phyloP scores from a whole-genome alignment of 2,888 invertebrate species.

The Acanthoscelides obtectus region DNA sequence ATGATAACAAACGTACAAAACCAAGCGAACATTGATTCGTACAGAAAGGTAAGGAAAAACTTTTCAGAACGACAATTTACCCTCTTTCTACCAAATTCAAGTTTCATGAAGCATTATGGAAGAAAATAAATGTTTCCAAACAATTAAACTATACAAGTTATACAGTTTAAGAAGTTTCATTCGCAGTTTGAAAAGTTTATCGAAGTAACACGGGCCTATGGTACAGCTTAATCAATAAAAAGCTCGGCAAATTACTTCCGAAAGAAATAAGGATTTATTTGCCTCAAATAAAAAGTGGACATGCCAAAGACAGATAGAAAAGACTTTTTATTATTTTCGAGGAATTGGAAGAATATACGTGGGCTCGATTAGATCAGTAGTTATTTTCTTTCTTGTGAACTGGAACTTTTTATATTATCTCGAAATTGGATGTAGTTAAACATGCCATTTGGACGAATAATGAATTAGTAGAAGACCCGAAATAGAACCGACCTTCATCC shows the following conservation, averaged over 20 bases:
- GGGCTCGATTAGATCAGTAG: neutral
- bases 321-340: neutral
- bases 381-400: neutral
- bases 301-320: neutral
- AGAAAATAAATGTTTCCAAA: neutral
- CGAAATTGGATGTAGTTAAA: too few species aligned
- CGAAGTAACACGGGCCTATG: neutral
- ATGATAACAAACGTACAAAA: too few species aligned
- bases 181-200: neutral
- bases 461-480: too few species aligned
- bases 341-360: neutral
- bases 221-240: neutral
- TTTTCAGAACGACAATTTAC: too few species aligned
- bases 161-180: neutral
- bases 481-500: too few species aligned
- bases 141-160: too few species aligned
- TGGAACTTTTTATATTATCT: too few species aligned
- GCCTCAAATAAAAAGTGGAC: neutral
- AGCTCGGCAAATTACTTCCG: neutral
- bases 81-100: too few species aligned
- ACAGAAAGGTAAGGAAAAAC: too few species aligned
- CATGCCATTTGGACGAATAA: too few species aligned
- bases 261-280: neutral
- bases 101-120: neutral
- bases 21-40: too few species aligned